These are phyloP conservation scores for Eumeta japonica DNA, from an alignment of 1,140 invertebrate genomes.

Conservation along the genomic window DNA sequence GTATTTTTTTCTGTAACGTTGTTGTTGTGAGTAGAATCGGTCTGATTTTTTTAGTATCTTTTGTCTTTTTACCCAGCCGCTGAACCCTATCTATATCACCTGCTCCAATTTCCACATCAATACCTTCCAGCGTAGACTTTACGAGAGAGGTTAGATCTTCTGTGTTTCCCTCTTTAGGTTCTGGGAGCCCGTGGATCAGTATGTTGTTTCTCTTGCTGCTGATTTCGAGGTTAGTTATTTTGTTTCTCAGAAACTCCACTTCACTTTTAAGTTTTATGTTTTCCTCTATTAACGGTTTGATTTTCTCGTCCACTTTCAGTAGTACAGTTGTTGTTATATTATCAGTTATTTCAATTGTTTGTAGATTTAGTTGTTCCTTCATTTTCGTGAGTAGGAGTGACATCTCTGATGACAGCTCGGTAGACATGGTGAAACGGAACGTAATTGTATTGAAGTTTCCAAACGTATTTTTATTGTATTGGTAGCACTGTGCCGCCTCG, in stretches of 20 bases:
- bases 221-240: constrained; percentile 6
- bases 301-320: constrained; percentile 9
- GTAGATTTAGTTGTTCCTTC: too few species aligned
- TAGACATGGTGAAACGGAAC: too few species aligned
- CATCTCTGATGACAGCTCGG: too few species aligned
- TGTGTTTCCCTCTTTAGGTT: constrained; percentile 4
- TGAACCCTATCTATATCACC: constrained; percentile 7
- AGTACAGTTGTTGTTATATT: constrained; percentile 6
- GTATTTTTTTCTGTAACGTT: constrained; percentile 9
- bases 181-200: constrained; percentile 11
- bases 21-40: constrained; percentile 8
- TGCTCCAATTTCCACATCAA: constrained; percentile 1
- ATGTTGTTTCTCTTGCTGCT: constrained; percentile 9
- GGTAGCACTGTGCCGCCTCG: too few species aligned
- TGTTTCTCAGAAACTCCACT: too few species aligned
- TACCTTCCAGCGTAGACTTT: constrained; percentile 2
- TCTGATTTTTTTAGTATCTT: constrained; percentile 8
- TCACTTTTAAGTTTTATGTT: too few species aligned
- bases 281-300: constrained; percentile 6
- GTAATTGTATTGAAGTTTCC: too few species aligned
- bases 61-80: constrained; percentile 10
- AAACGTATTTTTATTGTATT: too few species aligned
- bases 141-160: constrained; percentile 4
- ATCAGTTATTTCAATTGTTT: too few species aligned
- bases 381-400: too few species aligned